These are phyloP conservation scores for Hypercompe scribonia DNA, from an alignment of 2,888 invertebrate genomes.

Conservation along the genomic window DNA sequence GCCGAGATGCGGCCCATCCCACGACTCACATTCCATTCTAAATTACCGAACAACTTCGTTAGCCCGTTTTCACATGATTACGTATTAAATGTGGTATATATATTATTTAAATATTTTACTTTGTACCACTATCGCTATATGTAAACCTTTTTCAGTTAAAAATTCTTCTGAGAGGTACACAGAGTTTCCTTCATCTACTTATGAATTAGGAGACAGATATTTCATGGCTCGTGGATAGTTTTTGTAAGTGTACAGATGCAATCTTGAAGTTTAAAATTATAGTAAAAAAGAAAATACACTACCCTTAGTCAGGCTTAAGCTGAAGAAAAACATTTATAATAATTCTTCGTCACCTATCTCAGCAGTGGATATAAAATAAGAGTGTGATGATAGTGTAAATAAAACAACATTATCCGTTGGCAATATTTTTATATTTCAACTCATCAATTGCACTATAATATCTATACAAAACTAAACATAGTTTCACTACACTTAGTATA, in stretches of 20 bases:
- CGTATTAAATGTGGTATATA: no score
- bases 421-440: constrained; percentile 83
- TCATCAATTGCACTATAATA: constrained; percentile 81
- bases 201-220: not conserved
- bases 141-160: no score
- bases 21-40: no score
- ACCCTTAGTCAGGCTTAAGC: not conserved
- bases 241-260: not conserved
- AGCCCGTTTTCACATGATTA: no score
- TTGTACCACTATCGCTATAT: no score
- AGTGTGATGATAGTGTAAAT: constrained; percentile 28
- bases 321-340: not conserved
- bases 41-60: no score
- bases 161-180: no score
- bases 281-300: not conserved
- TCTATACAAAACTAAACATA: constrained; percentile 83
- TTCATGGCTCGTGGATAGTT: not conserved
- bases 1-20: no score
- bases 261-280: not conserved
- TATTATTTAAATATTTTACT: no score
- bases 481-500: constrained; percentile 75
- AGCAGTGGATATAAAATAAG: not conserved
- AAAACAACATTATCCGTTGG: constrained; percentile 63
- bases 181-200: not conserved
- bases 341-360: constrained; percentile 11